phyloP scores from a whole-genome alignment of 2,888 invertebrate species.

The Pyrrhosoma nymphula region DNA sequence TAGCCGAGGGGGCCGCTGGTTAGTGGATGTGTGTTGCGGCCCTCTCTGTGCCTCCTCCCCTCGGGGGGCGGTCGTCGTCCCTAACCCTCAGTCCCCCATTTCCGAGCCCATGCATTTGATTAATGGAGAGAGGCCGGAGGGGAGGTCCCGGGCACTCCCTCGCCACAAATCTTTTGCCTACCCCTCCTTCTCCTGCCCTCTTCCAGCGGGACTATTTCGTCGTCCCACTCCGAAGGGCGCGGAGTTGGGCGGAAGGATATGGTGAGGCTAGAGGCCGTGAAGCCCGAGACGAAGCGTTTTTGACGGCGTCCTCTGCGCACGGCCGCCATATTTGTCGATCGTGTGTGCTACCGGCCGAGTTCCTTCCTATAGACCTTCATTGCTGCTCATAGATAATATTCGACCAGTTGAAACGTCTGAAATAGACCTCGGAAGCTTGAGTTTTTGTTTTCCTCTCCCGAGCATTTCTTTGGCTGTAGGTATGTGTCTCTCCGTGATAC shows the following conservation, averaged over 20 bases:
- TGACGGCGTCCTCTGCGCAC: not conserved
- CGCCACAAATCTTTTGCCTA: not conserved
- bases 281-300: not conserved
- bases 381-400: too few species aligned
- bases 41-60: not conserved
- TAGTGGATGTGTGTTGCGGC: not conserved
- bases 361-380: too few species aligned
- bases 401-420: too few species aligned
- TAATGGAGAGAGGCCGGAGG: not conserved
- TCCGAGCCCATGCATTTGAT: not conserved
- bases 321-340: not conserved
- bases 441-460: too few species aligned
- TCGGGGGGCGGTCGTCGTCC: not conserved
- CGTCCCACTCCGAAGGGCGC: too few species aligned
- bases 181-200: not conserved
- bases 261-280: not conserved
- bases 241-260: not conserved
- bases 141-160: not conserved
- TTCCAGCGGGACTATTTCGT: not conserved
- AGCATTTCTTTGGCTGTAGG: too few species aligned
- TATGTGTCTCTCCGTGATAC: too few species aligned
- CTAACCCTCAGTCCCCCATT: not conserved
- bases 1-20: not conserved
- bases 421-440: too few species aligned
- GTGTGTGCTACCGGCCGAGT: not conserved